Conservation (phyloP, 2,797 vertebrate species). For the Fundulus diaphanus region DNA sequence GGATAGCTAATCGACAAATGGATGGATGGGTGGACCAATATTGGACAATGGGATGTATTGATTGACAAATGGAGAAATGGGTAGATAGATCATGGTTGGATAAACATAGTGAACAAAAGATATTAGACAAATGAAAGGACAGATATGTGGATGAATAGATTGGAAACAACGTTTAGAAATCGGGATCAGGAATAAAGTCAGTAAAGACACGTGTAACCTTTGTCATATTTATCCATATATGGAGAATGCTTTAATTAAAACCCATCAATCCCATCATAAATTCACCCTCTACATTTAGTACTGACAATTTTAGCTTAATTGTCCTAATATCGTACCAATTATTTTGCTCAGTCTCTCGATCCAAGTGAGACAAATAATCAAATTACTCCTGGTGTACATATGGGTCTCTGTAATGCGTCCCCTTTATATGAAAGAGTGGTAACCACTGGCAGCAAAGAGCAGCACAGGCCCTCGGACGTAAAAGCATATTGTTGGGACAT, state of each 20-base stretch:
- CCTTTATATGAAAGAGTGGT: neutral
- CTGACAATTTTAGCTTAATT: neutral
- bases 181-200: neutral
- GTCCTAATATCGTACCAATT: neutral
- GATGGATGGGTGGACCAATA: neutral
- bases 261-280: neutral
- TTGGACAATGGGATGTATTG: neutral
- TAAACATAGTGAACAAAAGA: neutral
- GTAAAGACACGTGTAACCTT: neutral
- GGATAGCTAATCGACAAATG: neutral
- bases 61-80: neutral
- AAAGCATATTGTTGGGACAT: conserved; percentile 11
- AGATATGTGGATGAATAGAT: neutral
- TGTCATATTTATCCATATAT: neutral
- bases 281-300: neutral
- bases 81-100: neutral
- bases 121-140: neutral
- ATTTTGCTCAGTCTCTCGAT: neutral
- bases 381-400: conserved; percentile 4
- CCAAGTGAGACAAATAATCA: conserved; percentile 9
- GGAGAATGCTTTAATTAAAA: neutral
- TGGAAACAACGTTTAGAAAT: neutral
- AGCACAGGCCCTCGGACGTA: conserved; percentile 10
- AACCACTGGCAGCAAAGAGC: conserved; percentile 2
- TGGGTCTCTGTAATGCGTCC: conserved; percentile 15